A percentile compares a stretch with the other conserved stretches of the same genome.
Conservation (phyloP, 1,140 invertebrate species). For the Manduca sexta region DNA sequence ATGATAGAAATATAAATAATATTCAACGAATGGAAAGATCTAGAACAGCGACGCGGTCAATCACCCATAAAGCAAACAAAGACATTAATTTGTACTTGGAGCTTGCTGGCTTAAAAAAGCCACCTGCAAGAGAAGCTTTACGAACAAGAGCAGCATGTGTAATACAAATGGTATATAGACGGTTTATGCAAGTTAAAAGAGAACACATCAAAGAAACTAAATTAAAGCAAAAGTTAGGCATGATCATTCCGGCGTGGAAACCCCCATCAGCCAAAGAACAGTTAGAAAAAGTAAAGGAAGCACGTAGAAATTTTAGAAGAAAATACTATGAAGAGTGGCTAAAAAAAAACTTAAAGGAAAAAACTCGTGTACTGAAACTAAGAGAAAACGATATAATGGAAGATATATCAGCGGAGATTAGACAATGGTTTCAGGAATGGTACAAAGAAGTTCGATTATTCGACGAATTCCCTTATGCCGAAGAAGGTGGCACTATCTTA, state of each 20-base stretch:
- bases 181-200: constrained; percentile 52
- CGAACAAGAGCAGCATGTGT: constrained; percentile 35
- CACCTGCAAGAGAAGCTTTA: constrained; percentile 31
- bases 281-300: constrained; percentile 68
- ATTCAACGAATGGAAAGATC: constrained; percentile 62
- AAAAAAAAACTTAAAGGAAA: constrained; percentile 73
- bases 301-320: constrained; percentile 68
- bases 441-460: constrained; percentile 46
- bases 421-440: constrained; percentile 79
- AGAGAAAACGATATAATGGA: constrained; percentile 77
- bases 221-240: constrained; percentile 43
- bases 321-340: constrained; percentile 69
- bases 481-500: constrained; percentile 62
- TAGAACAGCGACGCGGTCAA: constrained; percentile 28
- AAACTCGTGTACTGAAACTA: constrained; percentile 71
- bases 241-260: constrained; percentile 43
- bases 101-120: constrained; percentile 52
- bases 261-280: constrained; percentile 58
- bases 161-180: constrained; percentile 43
- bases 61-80: constrained; percentile 39
- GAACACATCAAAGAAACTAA: constrained; percentile 31
- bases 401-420: constrained; percentile 80
- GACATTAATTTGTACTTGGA: constrained; percentile 56
- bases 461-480: constrained; percentile 61
- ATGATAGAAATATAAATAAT: constrained; percentile 41